These are phyloP conservation scores for Xerus rutilus DNA, from an alignment of 2,797 vertebrate species.

Conservation along the genomic window DNA sequence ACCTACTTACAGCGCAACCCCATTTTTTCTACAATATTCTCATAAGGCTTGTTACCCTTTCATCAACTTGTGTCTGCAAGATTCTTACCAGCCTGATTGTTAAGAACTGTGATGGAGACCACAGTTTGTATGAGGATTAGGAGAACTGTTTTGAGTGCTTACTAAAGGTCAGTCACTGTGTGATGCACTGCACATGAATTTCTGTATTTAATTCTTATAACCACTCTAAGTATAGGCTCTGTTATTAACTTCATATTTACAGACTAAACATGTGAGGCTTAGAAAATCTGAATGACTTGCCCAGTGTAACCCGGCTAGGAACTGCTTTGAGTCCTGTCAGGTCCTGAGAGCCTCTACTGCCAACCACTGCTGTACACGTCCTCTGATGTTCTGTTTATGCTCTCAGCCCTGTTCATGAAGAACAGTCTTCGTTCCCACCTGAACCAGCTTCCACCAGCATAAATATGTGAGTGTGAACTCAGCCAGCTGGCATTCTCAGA, in stretches of 20 bases:
- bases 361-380: not conserved
- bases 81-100: not conserved
- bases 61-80: not conserved
- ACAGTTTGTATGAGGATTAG: not conserved
- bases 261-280: not conserved
- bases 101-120: not conserved
- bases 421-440: not conserved
- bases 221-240: not conserved
- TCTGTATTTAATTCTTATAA: not conserved
- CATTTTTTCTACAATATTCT: not conserved
- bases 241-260: not conserved
- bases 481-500: conserved; percentile 22
- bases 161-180: not conserved
- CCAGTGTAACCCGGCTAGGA: not conserved
- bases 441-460: not conserved
- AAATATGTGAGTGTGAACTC: not conserved
- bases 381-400: not conserved
- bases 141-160: not conserved
- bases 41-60: not conserved
- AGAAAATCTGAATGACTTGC: not conserved
- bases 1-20: not conserved
- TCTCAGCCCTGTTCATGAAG: not conserved
- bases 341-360: not conserved
- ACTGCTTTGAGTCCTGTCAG: not conserved
- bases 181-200: not conserved